phyloP scores from a whole-genome alignment of 1,140 invertebrate species.

The Danaus plexippus region DNA sequence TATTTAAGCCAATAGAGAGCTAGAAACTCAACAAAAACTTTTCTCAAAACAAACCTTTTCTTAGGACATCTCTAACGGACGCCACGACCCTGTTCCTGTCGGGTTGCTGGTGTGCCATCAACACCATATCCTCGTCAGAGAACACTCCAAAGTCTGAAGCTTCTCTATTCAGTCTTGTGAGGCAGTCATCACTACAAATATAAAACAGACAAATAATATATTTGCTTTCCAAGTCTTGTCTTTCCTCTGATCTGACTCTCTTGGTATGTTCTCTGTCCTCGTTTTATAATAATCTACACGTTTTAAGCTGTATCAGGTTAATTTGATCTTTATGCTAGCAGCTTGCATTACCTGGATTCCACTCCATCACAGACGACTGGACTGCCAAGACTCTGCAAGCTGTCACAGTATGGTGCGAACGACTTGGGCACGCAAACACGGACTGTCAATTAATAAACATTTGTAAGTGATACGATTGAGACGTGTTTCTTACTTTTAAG shows the following conservation, averaged over 20 bases:
- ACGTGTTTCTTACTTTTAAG: no score
- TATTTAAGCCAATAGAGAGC: no score
- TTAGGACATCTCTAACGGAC: constrained; percentile 60
- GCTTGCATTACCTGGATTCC: constrained; percentile 37
- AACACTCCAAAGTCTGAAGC: constrained; percentile 73
- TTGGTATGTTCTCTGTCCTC: no score
- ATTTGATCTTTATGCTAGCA: not conserved
- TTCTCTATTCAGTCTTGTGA: constrained; percentile 59
- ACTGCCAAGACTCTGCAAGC: constrained; percentile 39
- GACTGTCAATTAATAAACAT: constrained; percentile 21
- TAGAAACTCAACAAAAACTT: no score
- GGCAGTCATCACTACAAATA: constrained; percentile 68
- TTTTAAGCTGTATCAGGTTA: no score
- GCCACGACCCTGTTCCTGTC: constrained; percentile 58
- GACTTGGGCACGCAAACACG: constrained; percentile 38
- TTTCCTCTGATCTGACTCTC: no score
- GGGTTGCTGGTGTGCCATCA: constrained; percentile 65
- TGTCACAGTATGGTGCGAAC: constrained; percentile 29
- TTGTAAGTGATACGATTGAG: no score
- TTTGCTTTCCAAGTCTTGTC: no score
- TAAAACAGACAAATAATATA: not conserved
- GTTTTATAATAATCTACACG: no score
- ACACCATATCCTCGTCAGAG: constrained; percentile 71
- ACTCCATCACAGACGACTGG: constrained; percentile 34
- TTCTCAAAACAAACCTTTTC: constrained; percentile 28